These are phyloP conservation scores for Didymodactylos carnosus DNA, from an alignment of 2,888 invertebrate genomes.

Conservation along the genomic window DNA sequence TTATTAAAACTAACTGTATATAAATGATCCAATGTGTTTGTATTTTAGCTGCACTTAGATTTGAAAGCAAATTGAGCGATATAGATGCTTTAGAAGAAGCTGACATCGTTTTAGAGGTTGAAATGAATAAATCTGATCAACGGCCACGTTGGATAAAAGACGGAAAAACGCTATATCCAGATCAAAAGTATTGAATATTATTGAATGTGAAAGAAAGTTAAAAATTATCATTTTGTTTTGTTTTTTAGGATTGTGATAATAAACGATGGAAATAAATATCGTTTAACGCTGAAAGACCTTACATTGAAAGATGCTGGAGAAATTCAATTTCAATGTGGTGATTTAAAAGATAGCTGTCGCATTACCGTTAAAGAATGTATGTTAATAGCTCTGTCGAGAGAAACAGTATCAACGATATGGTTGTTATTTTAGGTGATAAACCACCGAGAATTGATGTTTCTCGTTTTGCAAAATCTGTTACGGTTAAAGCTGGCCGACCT, in stretches of 20 bases:
- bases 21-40: no score
- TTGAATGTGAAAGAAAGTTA: neutral
- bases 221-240: neutral
- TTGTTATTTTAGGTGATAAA: constrained; percentile 48
- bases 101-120: neutral
- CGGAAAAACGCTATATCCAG: constrained; percentile 5
- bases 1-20: neutral
- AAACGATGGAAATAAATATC: constrained; percentile 67
- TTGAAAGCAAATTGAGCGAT: constrained; percentile 4
- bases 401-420: neutral
- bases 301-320: constrained; percentile 84
- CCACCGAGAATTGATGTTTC: constrained; percentile 72
- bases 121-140: constrained; percentile 1
- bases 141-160: constrained; percentile 6
- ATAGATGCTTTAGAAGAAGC: constrained; percentile 7
- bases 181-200: neutral
- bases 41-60: neutral
- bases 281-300: constrained; percentile 73
- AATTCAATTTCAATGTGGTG: constrained; percentile 78
- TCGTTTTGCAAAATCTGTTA: constrained; percentile 48
- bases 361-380: constrained; percentile 57
- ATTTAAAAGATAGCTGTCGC: constrained; percentile 50
- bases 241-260: neutral
- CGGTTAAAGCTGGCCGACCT: constrained; percentile 71
- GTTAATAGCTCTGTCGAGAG: neutral